A percentile compares a stretch with the other conserved stretches of the same genome.
These are phyloP conservation scores for Polydrusus cervinus DNA, from an alignment of 2,888 invertebrate genomes.

Conservation along the genomic window DNA sequence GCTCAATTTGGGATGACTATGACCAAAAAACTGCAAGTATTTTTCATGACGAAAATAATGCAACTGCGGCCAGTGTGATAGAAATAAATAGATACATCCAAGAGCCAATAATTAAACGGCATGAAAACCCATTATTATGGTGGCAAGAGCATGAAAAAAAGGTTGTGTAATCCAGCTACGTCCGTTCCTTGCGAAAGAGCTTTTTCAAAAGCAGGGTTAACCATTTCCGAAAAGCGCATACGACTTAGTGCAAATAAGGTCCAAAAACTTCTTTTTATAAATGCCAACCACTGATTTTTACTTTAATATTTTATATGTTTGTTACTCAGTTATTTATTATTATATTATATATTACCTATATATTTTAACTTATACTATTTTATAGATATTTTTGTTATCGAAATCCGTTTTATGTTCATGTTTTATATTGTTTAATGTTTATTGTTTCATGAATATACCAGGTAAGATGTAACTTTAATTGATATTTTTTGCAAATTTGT, in stretches of 20 bases:
- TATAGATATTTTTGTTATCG: too few species aligned
- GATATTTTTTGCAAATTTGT: too few species aligned
- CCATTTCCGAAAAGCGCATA: not conserved
- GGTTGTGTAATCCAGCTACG: slow-evolving; percentile 28
- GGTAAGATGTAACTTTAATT: too few species aligned
- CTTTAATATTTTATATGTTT: too few species aligned
- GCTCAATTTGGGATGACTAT: slow-evolving; percentile 41
- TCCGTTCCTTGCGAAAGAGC: slow-evolving; percentile 22
- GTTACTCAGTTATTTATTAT: too few species aligned
- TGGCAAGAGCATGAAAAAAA: slow-evolving; percentile 37
- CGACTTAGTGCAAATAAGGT: slow-evolving; percentile 3
- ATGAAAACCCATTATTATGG: slow-evolving; percentile 40
- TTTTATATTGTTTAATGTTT: too few species aligned
- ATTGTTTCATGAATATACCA: too few species aligned
- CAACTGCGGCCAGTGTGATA: slow-evolving; percentile 31
- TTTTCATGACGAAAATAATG: not conserved
- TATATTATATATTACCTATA: too few species aligned
- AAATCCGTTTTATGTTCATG: too few species aligned
- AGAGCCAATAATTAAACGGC: slow-evolving; percentile 33
- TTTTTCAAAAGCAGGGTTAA: slow-evolving; percentile 23
- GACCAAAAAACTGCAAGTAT: slow-evolving; percentile 26
- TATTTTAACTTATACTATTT: too few species aligned
- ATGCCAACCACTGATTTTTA: not conserved
- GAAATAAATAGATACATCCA: slow-evolving; percentile 45
- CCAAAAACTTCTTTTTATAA: slow-evolving; percentile 21